Base-by-base conservation (phyloP, 1,140 invertebrate genomes). In the Drosophila lacertosa region DNA sequence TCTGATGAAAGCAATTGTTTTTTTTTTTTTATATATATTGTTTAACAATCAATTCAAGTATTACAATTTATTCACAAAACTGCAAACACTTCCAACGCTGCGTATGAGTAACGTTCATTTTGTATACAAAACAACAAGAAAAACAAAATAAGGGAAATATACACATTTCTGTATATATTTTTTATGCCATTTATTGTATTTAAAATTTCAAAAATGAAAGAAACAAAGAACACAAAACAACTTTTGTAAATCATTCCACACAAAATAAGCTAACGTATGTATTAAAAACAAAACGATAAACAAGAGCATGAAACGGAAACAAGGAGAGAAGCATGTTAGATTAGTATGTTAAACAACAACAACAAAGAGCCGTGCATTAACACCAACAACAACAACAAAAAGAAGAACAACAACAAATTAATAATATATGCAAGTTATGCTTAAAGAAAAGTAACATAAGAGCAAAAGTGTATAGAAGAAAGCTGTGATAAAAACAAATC, bases 111-210 rank as follows among this genome's bases (percentile, higher is more conserved):
- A 84, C 58, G 62, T 76, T 83, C 66, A 75, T 77, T 82, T 78
- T 78, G 55, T 83, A 83, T 83, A 83, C 69, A 74, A 82, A 82
- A 53, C 74, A 73, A 32, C 29, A 62, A 50, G 29, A 48, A 67
- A 57, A 67, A 64, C 55, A 71, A 70, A 55, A 73, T 20, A 63
- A 55, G 26, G n/a, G n/a, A n/a, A 62, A 53, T 39, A 74, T 71
- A 22, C 48, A 64, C 35, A 76, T 71, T n/a, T 65, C 33, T 57
- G 24, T 50, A 78, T 82, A 82, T 88, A 81, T 88, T 86, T 86
- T 81, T 70, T 88, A 86, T 88, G 81, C 81, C 81, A 86, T 86
- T 86, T 86, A 86, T 89, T 89, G 78, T 86, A 88, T 86, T 86
- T 89, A 82, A 82, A 88, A 88, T 86, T 84, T 62, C 55, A 16